Evolutionary conservation across 2,797 vertebrate species (phyloP), one percentile per base, ranked within the genome.

Genomic region (Mormyrops attenuatus): DNA sequence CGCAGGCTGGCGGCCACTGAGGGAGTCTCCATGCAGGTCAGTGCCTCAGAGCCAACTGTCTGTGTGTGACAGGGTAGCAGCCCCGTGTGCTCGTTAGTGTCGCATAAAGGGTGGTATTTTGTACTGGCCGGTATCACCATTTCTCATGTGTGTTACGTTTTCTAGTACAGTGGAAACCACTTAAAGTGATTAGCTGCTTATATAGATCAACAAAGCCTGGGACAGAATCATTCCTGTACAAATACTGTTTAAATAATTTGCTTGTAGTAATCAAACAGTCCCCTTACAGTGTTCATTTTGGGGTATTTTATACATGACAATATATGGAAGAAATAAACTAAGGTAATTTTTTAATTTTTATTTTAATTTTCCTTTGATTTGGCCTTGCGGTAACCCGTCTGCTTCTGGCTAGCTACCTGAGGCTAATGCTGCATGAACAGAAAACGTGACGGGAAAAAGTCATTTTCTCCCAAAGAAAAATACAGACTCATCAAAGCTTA

Each of bases 1-100:
- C 95, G 99, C 89, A 94, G 99, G 91, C 96, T 97, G 91, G 95
- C 98, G 3, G 96, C 97, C 49, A 98, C 97, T 0, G 98, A 99
- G 0, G 96, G 98, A 0, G 88, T 93, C 0, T 94, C 95, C 3
- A 94, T 96, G 88, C 98, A 99, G 97, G 98, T 98, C 86, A 0
- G 89, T 87, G 26, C 5, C 86, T 60, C 44, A 2, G 53, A 20
- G 30, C 13, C 52, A 30, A 7, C 4, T 53, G 50, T 17, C 49
- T 6, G 17, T 26, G 55, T 66, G 87, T 87, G n/a, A 20, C 34
- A 88, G 30, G 30, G 73, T 17, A 44, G 73, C 17, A 41, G 15
- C 6, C 34, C 13, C 6, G 15, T 77, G 34, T 77, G 34, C 69
- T 20, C 15, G 2, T 38, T 77, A 17, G 34, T 41, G 34, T 77